phyloP scores from a whole-genome alignment of 1,140 invertebrate genomes.

The Drosophila santomea region DNA sequence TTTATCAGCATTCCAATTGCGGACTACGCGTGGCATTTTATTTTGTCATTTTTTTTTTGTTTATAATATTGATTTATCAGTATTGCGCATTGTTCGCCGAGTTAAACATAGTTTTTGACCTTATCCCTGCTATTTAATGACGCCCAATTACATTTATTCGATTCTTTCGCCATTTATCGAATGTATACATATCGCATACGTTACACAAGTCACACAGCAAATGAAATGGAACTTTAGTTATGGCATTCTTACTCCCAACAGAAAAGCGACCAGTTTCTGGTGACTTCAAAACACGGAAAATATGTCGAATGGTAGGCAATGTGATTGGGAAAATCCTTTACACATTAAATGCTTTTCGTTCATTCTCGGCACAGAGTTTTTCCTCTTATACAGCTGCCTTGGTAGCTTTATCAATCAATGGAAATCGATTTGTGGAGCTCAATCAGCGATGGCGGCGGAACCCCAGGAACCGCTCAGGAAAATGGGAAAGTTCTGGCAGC shows the following conservation, averaged over 20 bases:
- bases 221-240: too few species aligned
- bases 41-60: slow-evolving; percentile 30
- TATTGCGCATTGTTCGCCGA: slow-evolving; percentile 50
- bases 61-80: slow-evolving; percentile 73
- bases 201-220: too few species aligned
- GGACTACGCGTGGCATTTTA: slow-evolving; percentile 49
- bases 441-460: slow-evolving; percentile 39
- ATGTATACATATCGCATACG: too few species aligned
- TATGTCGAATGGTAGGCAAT: background rate
- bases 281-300: background rate
- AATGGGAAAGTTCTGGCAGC: slow-evolving; percentile 10
- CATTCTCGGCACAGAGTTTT: background rate
- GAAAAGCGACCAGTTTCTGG: background rate
- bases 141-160: background rate
- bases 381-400: slow-evolving; percentile 5
- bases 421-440: slow-evolving; percentile 70
- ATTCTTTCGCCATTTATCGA: slow-evolving; percentile 1
- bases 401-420: slow-evolving; percentile 76
- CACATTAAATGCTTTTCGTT: background rate
- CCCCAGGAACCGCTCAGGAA: slow-evolving; percentile 9
- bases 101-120: slow-evolving; percentile 67
- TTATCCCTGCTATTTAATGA: background rate
- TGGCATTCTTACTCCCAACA: too few species aligned
- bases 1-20: slow-evolving; percentile 29
- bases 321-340: background rate